Percentiles rank a stretch among this genome's conserved stretches.
Evolutionary conservation across 2,797 vertebrate genomes (phyloP).

Genomic region (Hapalemur alaotrensis): DNA sequence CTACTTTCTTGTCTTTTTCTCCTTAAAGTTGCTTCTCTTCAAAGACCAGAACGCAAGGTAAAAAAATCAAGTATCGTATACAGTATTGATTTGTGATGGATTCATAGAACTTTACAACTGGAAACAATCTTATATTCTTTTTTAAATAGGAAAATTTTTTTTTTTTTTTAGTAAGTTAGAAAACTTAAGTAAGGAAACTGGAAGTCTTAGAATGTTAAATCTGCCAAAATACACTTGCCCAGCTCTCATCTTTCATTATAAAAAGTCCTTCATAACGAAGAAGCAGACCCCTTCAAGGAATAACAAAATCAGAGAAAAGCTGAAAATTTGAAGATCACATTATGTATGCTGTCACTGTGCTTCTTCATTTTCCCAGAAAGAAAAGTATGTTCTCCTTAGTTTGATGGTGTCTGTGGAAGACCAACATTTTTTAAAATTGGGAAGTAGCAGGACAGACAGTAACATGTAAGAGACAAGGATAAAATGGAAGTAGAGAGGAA

Average conservation of each 20-base stretch:
- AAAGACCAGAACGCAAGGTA: neutral
- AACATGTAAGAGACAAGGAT: neutral
- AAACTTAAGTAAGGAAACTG: neutral
- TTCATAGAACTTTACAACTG: conserved; percentile 10
- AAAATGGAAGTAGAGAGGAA: neutral
- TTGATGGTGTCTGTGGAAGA: conserved; percentile 5
- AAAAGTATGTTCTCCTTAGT: neutral
- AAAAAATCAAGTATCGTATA: neutral
- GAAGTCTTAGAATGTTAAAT: neutral
- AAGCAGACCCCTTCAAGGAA: neutral
- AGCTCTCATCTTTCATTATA: neutral
- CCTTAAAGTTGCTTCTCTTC: neutral
- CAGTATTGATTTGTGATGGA: conserved; percentile 1
- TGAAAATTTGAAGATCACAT: neutral
- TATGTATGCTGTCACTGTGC: neutral
- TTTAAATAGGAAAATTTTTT: neutral
- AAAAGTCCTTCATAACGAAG: neutral
- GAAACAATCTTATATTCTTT: neutral
- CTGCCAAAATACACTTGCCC: neutral
- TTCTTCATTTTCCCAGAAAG: neutral
- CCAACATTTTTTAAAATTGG: neutral
- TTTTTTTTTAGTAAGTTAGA: neutral
- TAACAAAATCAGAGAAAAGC: neutral
- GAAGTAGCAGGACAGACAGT: neutral
- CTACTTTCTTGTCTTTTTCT: neutral